Evolutionary conservation across 2,113 vertebrate genomes (phyloP).

Genomic region (Barnardius zonarius): DNA sequence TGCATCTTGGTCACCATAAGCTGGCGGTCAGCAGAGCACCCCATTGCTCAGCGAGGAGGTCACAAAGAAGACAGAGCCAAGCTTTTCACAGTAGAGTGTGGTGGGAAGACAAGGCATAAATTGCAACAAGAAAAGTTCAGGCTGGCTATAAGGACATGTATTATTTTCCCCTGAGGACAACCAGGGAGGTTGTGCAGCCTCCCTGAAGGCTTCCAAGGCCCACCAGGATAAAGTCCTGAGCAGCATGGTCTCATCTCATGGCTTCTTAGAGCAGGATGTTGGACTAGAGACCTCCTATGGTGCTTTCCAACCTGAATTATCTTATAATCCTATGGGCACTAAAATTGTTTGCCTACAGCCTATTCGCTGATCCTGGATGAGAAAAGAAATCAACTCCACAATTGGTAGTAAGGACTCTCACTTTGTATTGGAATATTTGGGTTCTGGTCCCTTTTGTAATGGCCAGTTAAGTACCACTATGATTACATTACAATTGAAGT

Average conservation of each 20-base stretch:
- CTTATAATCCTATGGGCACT: background rate
- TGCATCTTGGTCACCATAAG: background rate
- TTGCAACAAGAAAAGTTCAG: background rate
- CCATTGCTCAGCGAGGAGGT: rapidly evolving
- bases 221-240: background rate
- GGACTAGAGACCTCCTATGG: background rate
- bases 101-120: background rate
- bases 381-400: background rate
- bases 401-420: background rate
- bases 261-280: background rate
- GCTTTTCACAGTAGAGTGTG: background rate
- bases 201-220: background rate
- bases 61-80: background rate
- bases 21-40: background rate
- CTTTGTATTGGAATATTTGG: background rate
- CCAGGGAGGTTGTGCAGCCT: background rate
- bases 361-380: background rate
- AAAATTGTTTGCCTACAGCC: background rate
- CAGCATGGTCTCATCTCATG: background rate
- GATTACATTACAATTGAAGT: background rate
- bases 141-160: background rate
- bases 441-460: background rate
- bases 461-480: background rate
- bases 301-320: background rate
- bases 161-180: background rate